These are phyloP conservation scores for Philonicus albiceps DNA, from an alignment of 2,888 invertebrate species.

Conservation along the genomic window DNA sequence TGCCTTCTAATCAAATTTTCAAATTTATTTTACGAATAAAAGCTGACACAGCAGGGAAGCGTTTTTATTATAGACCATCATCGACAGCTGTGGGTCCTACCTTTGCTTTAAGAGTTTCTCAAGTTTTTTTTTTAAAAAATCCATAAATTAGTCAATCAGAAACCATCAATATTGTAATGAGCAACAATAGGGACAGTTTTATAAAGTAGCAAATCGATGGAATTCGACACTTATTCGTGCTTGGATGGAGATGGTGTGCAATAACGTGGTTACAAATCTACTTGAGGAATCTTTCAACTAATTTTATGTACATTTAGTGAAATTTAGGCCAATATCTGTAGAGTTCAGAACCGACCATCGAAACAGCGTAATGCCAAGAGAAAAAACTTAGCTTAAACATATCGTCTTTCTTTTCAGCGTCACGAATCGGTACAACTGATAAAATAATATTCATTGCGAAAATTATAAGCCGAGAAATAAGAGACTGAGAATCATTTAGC, in stretches of 20 bases:
- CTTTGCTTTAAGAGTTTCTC: not conserved
- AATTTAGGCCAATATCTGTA: too few species aligned
- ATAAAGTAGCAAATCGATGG: not conserved
- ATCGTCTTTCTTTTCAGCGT: too few species aligned
- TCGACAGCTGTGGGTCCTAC: not conserved
- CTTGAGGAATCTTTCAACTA: too few species aligned
- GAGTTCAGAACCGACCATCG: too few species aligned
- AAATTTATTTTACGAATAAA: not conserved
- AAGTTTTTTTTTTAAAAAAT: not conserved
- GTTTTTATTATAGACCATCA: not conserved
- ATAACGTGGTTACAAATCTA: too few species aligned
- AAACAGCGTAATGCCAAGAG: not conserved
- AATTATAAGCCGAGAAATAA: too few species aligned
- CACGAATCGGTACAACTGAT: too few species aligned
- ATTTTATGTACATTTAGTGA: too few species aligned
- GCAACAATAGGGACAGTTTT: not conserved
- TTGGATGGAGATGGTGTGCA: too few species aligned
- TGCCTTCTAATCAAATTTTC: not conserved
- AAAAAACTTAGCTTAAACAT: not conserved
- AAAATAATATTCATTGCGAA: too few species aligned
- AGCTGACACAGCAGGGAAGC: not conserved
- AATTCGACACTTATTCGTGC: not conserved
- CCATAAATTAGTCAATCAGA: not conserved
- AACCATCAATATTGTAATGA: not conserved
- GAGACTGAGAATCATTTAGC: too few species aligned